Base-by-base conservation (phyloP, 2,797 vertebrate species). In the Cyclura pinguis region DNA sequence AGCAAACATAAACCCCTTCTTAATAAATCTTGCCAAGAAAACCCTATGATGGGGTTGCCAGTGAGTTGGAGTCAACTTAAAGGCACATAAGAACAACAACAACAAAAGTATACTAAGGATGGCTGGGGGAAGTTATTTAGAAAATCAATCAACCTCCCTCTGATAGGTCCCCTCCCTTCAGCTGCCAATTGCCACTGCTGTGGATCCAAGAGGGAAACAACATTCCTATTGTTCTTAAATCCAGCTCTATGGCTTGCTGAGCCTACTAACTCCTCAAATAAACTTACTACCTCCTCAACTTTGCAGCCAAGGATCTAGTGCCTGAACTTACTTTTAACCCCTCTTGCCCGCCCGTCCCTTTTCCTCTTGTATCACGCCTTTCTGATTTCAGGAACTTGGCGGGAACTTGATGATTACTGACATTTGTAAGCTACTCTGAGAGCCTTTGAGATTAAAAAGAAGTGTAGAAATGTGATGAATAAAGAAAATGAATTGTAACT, bases 21-120 rank as follows among this genome's bases (percentile, higher is more conserved):
- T 24, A 77, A 77, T 16, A n/a, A 77, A 77, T 27, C 32, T 47
- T 78, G 42, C 76, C 73, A 76, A 62, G 59, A 62, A 62, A 62
- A 62, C 18, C 18, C 18, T 38, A 76, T 6, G 73, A 76, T 47
- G 76, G 76, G 29, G 42, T 3, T 76, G 8, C 22, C 6, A 1
- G 1, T 86, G 92, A 94, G 90, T 92, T 69, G 64, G 27, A 69
- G 24, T 69, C 59, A 20, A 6, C 18, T 18, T 62, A 4, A 62
- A 62, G 18, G 59, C 18, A 73, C 10, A 73, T 73, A n/a, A 73
- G 12, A 35, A 16, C 9, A 73, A 88, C 80, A 35, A 6, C 9
- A 73, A 88, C 80, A 92, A 91, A 57, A 93, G 82, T 91, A 81
- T 91, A 64, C 80, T 80, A 90, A 84, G 93, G 85, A 90, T 76